Percentiles rank a stretch among this genome's conserved stretches.
phyloP scores from a whole-genome alignment of 2,113 vertebrate genomes.

The Apteryx mantelli region DNA sequence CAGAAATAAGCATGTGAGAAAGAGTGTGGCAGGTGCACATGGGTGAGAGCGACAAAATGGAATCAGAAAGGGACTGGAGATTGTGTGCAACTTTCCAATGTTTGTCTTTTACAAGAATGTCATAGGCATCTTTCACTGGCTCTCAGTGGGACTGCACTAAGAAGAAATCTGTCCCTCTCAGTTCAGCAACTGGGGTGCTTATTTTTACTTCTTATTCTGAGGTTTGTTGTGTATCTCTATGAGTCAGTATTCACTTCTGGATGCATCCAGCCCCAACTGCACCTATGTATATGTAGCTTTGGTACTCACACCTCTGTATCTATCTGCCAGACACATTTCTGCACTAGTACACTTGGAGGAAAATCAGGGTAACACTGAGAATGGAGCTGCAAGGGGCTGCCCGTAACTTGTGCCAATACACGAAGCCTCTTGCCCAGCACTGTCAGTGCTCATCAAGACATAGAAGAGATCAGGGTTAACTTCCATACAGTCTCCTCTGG shows the following conservation, averaged over 20 bases:
- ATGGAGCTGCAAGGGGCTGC: not conserved
- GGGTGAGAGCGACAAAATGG: not conserved
- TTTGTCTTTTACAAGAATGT: not conserved
- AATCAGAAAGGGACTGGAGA: not conserved
- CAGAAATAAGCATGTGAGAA: not conserved
- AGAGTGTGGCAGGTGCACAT: not conserved
- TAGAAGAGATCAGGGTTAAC: not conserved
- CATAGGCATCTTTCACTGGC: not conserved
- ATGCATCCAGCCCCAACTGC: not conserved
- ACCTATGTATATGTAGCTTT: fast-evolving
- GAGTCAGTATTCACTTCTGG: not conserved
- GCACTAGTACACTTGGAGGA: not conserved
- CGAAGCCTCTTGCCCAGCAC: not conserved
- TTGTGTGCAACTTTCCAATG: not conserved
- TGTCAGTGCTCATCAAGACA: not conserved
- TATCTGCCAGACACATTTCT: not conserved
- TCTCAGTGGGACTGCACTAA: not conserved
- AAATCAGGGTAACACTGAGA: not conserved
- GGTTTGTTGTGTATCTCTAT: not conserved
- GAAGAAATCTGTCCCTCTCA: not conserved
- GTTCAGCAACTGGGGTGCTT: not conserved
- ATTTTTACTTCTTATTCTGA: not conserved
- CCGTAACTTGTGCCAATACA: not conserved
- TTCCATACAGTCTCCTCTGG: not conserved
- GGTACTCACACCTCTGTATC: not conserved